These are phyloP conservation scores for Forbesichthys papilliferus DNA, from an alignment of 2,113 vertebrate species.

Conservation along the genomic window DNA sequence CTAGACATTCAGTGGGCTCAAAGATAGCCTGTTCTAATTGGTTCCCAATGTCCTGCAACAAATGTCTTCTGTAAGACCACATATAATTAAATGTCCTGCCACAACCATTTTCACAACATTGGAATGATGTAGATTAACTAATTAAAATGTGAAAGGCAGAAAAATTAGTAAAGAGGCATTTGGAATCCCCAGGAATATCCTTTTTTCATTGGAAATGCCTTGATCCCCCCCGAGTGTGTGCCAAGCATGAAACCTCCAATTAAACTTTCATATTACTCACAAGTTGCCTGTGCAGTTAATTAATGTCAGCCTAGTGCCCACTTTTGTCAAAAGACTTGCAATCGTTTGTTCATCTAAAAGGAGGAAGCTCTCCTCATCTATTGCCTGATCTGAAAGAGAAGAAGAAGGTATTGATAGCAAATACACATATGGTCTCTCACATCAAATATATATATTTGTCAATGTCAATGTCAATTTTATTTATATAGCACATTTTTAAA, in stretches of 20 bases:
- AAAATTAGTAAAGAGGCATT: background rate
- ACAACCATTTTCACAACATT: background rate
- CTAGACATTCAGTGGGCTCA: background rate
- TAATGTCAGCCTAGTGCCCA: background rate
- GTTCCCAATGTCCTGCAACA: no score
- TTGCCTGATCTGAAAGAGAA: no score
- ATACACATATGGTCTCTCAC: no score
- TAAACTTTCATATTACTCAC: background rate
- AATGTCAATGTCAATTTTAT: no score
- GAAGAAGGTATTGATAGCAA: no score
- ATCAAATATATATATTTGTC: no score
- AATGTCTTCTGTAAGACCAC: no score
- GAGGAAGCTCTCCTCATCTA: background rate
- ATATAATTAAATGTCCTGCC: no score
- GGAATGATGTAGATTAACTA: background rate
- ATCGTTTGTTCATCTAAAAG: background rate
- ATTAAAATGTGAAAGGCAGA: background rate
- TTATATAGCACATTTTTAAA: no score
- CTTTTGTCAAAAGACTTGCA: background rate
- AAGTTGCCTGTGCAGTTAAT: background rate
- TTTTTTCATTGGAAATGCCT: background rate
- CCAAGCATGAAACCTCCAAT: background rate
- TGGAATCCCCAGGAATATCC: background rate
- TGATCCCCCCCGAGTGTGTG: background rate
- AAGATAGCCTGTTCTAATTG: background rate